Evolutionary conservation across 2,113 vertebrate species (phyloP).

Genomic region (Triplophysa siluroides): DNA sequence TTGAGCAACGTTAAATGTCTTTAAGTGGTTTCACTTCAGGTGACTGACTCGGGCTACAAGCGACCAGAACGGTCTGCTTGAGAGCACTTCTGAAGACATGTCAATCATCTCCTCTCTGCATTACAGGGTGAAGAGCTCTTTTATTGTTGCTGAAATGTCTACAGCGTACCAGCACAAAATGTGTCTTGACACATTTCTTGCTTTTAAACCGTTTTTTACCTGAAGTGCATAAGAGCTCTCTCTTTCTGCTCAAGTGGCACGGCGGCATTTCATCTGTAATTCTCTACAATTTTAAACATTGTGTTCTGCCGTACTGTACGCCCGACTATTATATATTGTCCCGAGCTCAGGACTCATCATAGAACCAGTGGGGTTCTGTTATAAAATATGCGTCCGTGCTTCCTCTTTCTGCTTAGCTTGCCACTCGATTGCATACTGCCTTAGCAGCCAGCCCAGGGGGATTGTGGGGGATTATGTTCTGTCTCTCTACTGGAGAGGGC

Average conservation of each 20-base stretch:
- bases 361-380: conserved; percentile 22
- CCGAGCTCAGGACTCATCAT: conserved; percentile 28
- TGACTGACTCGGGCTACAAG: conserved; percentile 16
- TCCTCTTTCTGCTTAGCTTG: neutral
- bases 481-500: conserved; percentile 25
- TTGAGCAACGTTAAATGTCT: conserved; percentile 27
- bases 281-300: conserved; percentile 15
- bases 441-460: conserved; percentile 3
- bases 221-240: conserved; percentile 24
- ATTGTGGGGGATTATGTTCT: conserved; percentile 37
- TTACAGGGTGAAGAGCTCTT: conserved; percentile 4
- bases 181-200: neutral
- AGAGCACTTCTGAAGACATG: conserved; percentile 4
- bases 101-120: conserved; percentile 12
- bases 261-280: conserved; percentile 53
- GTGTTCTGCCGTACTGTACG: conserved; percentile 43
- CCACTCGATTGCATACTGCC: neutral
- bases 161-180: neutral
- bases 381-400: conserved; percentile 15
- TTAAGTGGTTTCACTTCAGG: conserved; percentile 28
- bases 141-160: conserved; percentile 15
- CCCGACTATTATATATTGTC: conserved; percentile 30
- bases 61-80: neutral
- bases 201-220: neutral
- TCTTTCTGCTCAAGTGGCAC: conserved; percentile 32